A percentile compares a stretch with the other conserved stretches of the same genome.
phyloP scores from a whole-genome alignment of 2,113 vertebrate species.

The Anas platyrhynchos region DNA sequence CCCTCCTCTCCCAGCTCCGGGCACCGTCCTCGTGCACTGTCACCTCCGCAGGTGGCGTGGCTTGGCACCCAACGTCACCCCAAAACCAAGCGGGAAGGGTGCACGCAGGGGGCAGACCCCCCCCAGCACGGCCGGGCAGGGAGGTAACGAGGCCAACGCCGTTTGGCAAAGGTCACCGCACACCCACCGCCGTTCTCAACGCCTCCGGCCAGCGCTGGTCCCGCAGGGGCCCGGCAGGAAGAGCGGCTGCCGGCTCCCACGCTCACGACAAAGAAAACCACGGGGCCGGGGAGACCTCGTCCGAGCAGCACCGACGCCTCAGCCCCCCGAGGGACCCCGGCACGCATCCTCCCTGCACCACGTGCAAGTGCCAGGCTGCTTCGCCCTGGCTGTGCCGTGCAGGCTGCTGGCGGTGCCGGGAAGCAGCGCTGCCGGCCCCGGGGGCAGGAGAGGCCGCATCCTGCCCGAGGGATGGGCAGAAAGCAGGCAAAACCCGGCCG shows the following conservation, averaged over 20 bases:
- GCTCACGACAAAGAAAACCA: not conserved
- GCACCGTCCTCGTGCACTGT: not conserved
- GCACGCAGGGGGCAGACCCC: not conserved
- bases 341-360: not conserved
- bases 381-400: accelerated
- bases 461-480: not conserved
- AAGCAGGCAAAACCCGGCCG: not conserved
- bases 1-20: not conserved
- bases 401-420: not conserved
- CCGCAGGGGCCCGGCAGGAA: not conserved
- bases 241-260: not conserved
- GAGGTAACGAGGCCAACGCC: not conserved
- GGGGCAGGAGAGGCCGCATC: not conserved
- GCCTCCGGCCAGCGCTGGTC: not conserved
- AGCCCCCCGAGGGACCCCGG: not conserved
- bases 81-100: not conserved
- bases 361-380: not conserved
- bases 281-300: too few relatives aligned
- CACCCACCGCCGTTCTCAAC: not conserved
- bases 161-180: not conserved
- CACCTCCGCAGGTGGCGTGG: not conserved
- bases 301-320: accelerated
- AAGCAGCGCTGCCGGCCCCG: accelerated
- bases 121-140: not conserved
- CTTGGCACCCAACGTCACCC: not conserved